Evolutionary conservation across 2,113 vertebrate species (phyloP).

Genomic region (Tiliqua scincoides): DNA sequence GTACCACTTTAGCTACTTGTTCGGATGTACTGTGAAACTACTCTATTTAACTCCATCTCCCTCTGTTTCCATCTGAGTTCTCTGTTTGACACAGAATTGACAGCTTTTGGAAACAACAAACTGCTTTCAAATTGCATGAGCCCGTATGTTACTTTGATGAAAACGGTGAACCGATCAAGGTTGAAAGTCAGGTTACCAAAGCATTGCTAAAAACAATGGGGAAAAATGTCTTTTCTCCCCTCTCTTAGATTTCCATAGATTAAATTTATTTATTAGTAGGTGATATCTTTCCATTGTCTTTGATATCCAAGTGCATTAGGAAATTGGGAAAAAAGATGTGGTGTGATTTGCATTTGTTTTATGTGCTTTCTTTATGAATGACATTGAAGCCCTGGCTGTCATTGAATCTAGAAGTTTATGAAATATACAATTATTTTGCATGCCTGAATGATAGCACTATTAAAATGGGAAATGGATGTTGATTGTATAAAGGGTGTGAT

Average conservation of each 20-base stretch:
- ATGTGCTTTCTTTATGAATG: slow-evolving; percentile 41
- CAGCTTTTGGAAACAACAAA: slow-evolving; percentile 21
- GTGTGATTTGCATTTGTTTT: slow-evolving; percentile 45
- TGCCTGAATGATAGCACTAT: slow-evolving; percentile 52
- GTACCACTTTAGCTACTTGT: fast-evolving
- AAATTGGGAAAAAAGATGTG: slow-evolving; percentile 13
- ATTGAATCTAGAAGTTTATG: slow-evolving; percentile 50
- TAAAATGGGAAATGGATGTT: slow-evolving; percentile 43
- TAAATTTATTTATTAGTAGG: slow-evolving; percentile 1
- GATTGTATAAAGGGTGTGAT: slow-evolving; percentile 50
- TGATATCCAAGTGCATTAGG: slow-evolving; percentile 31
- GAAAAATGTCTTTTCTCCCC: neutral
- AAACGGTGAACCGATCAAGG: slow-evolving; percentile 9
- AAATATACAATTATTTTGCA: slow-evolving; percentile 47
- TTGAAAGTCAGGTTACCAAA: slow-evolving; percentile 30
- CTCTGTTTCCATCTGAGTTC: neutral
- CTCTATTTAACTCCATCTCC: fast-evolving
- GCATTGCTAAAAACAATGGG: slow-evolving; percentile 15
- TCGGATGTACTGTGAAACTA: fast-evolving
- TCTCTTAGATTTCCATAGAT: slow-evolving; percentile 12
- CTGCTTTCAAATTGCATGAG: neutral
- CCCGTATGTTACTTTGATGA: slow-evolving; percentile 28
- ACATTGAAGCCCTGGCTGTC: slow-evolving; percentile 43
- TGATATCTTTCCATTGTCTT: slow-evolving; percentile 34
- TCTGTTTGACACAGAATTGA: neutral